A percentile compares a stretch with the other conserved stretches of the same genome.
Evolutionary conservation across 2,888 invertebrate species (phyloP).

Genomic region (Parelbella ahira): DNA sequence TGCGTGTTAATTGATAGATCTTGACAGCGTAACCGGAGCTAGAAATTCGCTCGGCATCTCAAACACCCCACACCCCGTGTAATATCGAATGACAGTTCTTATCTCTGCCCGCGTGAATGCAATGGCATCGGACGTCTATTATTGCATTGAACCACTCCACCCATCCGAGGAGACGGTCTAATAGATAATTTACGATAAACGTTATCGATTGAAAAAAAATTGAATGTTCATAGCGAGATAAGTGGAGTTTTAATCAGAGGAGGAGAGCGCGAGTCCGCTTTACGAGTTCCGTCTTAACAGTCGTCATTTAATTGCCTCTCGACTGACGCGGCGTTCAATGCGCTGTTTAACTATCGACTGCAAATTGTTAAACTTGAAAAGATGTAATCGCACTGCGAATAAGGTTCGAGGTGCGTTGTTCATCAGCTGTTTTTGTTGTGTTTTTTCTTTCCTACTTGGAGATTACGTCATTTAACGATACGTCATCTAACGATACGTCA

Average conservation of each 20-base stretch:
- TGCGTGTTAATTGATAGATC: conserved; percentile 68
- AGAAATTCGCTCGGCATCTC: conserved; percentile 37
- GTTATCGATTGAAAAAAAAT: conserved; percentile 58
- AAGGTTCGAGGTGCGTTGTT: conserved; percentile 31
- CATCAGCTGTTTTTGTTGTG: conserved; percentile 14
- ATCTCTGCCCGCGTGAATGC: too few species aligned
- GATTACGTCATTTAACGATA: conserved; percentile 13
- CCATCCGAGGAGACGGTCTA: conserved; percentile 34
- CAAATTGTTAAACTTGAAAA: conserved; percentile 68
- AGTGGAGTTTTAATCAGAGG: conserved; percentile 73
- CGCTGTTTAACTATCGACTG: conserved; percentile 76
- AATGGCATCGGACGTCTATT: too few species aligned
- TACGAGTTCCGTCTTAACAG: conserved; percentile 72
- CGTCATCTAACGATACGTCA: too few species aligned
- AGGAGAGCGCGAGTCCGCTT: conserved; percentile 72
- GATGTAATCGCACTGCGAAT: conserved; percentile 45
- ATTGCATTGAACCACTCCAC: conserved; percentile 6
- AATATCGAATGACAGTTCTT: conserved; percentile 13
- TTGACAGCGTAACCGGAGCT: conserved; percentile 45
- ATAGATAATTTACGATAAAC: conserved; percentile 46
- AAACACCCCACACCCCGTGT: conserved; percentile 3
- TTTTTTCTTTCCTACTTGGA: conserved; percentile 26
- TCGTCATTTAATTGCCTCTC: conserved; percentile 76
- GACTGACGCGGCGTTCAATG: conserved; percentile 65
- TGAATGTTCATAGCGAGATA: conserved; percentile 52